phyloP scores from a whole-genome alignment of 1,140 invertebrate species.

The Aphelenchoides fujianensis region DNA sequence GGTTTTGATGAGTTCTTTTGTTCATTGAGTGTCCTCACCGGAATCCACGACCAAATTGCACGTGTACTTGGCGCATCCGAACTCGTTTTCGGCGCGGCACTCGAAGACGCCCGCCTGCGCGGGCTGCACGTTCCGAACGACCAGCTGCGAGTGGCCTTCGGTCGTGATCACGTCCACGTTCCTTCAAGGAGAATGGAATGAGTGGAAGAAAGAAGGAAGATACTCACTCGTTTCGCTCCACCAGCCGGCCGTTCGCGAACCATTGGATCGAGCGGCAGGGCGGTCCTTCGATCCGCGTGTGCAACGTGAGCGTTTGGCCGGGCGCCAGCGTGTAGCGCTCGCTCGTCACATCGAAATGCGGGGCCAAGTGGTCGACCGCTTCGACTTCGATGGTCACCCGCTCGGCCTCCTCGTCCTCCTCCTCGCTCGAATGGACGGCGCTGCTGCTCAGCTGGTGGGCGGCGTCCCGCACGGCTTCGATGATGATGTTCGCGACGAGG shows the following conservation, averaged over 20 bases:
- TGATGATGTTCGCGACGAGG: conserved; percentile 54
- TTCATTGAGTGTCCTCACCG: too few relatives aligned
- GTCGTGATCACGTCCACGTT: conserved; percentile 28
- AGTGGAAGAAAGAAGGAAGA: too few relatives aligned
- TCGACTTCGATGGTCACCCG: background rate
- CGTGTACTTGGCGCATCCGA: conserved; percentile 43
- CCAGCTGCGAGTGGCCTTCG: conserved; percentile 37
- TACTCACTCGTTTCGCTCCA: conserved; percentile 39
- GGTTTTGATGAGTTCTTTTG: too few relatives aligned
- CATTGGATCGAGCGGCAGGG: conserved; percentile 43
- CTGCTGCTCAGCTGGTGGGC: conserved; percentile 11
- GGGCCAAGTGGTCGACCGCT: conserved; percentile 29
- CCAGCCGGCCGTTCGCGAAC: conserved; percentile 33
- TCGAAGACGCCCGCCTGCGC: conserved; percentile 37
- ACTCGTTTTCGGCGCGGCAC: conserved; percentile 40
- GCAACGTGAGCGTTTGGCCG: conserved; percentile 41
- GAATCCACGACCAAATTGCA: conserved; percentile 28
- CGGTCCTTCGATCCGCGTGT: conserved; percentile 36
- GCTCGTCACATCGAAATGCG: conserved; percentile 41
- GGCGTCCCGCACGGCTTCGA: conserved; percentile 52
- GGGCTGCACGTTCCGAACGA: conserved; percentile 34
- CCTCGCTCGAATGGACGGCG: conserved; percentile 17
- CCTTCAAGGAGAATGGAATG: too few relatives aligned
- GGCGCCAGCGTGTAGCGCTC: conserved; percentile 38
- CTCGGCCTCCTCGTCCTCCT: conserved; percentile 23